phyloP scores from a whole-genome alignment of 2,113 vertebrate genomes.

The Cardinalis cardinalis region DNA sequence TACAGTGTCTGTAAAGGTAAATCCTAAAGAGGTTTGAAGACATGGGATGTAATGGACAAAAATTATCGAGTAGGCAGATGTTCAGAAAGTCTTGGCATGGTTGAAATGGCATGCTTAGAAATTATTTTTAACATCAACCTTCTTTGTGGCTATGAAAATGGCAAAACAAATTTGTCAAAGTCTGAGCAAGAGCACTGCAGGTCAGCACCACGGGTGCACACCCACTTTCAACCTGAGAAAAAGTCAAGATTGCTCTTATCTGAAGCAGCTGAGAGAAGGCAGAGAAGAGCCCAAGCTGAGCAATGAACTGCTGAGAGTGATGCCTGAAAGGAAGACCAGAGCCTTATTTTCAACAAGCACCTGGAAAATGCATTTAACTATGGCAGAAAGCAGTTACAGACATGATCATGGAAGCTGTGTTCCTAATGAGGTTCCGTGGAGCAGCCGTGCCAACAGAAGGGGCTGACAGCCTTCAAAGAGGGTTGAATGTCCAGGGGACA shows the following conservation, averaged over 20 bases:
- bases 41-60: not conserved
- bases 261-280: not conserved
- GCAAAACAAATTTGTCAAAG: not conserved
- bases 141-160: not conserved
- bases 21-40: not conserved
- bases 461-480: not conserved
- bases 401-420: not conserved
- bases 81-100: not conserved
- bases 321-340: not conserved
- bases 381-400: not conserved
- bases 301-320: not conserved
- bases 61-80: not conserved
- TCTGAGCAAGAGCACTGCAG: not conserved
- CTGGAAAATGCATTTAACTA: not conserved
- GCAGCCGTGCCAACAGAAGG: accelerated
- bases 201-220: accelerated
- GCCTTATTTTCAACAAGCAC: not conserved
- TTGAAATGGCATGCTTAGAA: not conserved
- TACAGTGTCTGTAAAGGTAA: not conserved
- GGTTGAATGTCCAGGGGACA: not conserved
- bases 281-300: not conserved
- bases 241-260: not conserved
- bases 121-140: not conserved
- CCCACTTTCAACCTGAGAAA: not conserved
- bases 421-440: not conserved